These are phyloP conservation scores for Anthopleura sola DNA, from an alignment of 64 coral and sea anemone genomes.

Conservation along the genomic window DNA sequence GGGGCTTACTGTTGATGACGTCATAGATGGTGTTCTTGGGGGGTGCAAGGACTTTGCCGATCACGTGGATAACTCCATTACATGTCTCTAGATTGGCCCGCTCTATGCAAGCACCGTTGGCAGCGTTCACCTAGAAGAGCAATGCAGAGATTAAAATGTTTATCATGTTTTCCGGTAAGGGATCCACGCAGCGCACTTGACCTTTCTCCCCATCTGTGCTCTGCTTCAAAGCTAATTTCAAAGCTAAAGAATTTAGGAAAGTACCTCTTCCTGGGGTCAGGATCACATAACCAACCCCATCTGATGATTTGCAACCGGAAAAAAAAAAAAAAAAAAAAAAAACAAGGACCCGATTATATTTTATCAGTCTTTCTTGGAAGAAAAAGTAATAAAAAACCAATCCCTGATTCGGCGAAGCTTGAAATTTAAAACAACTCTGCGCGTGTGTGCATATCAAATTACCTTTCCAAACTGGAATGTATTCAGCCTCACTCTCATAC, in stretches of 20 bases:
- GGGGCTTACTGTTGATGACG: slow-evolving; percentile 25
- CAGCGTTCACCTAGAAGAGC: slow-evolving; percentile 33
- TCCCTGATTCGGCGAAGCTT: neutral
- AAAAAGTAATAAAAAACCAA: too few species aligned
- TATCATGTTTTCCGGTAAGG: neutral
- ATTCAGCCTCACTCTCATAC: slow-evolving; percentile 38
- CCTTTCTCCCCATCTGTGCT: too few species aligned
- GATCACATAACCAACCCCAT: too few species aligned
- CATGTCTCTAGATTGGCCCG: slow-evolving; percentile 46
- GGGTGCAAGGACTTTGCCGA: slow-evolving; percentile 47
- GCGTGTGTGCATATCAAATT: neutral
- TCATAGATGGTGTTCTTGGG: slow-evolving; percentile 45
- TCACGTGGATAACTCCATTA: slow-evolving; percentile 62
- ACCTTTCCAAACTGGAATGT: slow-evolving; percentile 66
- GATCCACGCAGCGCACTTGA: too few species aligned
- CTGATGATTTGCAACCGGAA: too few species aligned
- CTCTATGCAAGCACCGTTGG: slow-evolving; percentile 41
- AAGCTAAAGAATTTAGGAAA: too few species aligned
- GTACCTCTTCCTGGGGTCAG: too few species aligned
- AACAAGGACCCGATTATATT: too few species aligned
- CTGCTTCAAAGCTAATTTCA: too few species aligned
- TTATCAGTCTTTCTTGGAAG: too few species aligned
- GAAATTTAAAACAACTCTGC: neutral
- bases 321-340: too few species aligned
- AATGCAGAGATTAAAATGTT: neutral